phyloP scores from a whole-genome alignment of 1,140 invertebrate genomes.

The Neodiprion pinetum region DNA sequence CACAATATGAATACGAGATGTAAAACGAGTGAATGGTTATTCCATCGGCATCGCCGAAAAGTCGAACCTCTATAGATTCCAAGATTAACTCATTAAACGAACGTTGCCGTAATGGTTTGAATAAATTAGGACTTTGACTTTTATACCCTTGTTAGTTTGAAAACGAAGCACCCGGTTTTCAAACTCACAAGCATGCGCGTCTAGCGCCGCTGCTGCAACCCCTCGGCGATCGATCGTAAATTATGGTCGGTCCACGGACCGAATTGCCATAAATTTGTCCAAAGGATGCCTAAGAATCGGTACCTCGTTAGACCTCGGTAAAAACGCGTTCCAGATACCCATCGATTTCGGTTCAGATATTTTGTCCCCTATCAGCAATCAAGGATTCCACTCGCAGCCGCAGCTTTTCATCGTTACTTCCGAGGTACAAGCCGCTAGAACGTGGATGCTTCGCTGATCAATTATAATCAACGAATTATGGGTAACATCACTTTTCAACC shows the following conservation, averaged over 20 bases:
- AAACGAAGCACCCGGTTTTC: slow-evolving; percentile 10
- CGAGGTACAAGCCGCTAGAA: no score
- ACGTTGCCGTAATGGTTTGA: background rate
- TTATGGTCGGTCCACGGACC: background rate
- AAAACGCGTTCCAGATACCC: background rate
- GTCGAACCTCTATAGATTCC: slow-evolving; percentile 5
- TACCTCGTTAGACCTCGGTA: slow-evolving; percentile 6
- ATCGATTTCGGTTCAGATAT: background rate
- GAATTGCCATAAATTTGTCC: slow-evolving; percentile 16
- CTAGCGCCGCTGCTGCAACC: background rate
- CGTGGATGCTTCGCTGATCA: no score
- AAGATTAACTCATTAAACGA: slow-evolving; percentile 10
- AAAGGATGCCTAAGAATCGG: slow-evolving; percentile 5
- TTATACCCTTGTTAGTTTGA: slow-evolving; percentile 16
- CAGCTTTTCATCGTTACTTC: background rate
- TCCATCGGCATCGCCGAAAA: slow-evolving; percentile 2
- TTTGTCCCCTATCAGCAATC: background rate
- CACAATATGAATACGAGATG: slow-evolving; percentile 3
- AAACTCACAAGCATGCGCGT: background rate
- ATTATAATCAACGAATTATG: no score
- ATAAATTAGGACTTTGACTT: slow-evolving; percentile 13
- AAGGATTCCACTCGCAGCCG: background rate
- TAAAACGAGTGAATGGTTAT: background rate
- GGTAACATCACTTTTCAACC: no score
- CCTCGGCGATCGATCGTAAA: slow-evolving; percentile 11